Evolutionary conservation across 2,113 vertebrate species (phyloP), one percentile per base, ranked within the genome.

Genomic region (Antidorcas marsupialis): DNA sequence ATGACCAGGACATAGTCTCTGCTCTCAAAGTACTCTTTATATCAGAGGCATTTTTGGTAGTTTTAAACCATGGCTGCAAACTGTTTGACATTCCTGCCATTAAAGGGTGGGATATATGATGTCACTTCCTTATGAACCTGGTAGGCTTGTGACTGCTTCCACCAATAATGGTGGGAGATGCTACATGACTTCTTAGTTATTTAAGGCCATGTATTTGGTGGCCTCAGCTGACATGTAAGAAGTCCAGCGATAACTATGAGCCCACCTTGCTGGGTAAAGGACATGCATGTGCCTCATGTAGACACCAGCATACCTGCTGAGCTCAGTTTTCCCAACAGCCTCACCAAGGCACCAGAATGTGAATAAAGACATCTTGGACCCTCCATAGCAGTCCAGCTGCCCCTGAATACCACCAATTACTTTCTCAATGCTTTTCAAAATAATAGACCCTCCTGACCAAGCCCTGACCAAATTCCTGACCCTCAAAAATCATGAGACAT

Each of bases 251-350:
- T 50, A 14, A 25, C 3, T 17, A 33, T 6, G 71, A 83, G 33
- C 25, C 53, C 36, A 5, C 47, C 16, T 43, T n/a, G 7, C 11
- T 30, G 8, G 9, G 19, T 33, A 67, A 47, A 76, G 4, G 52
- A 16, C 6, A 45, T 1, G 6, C 5, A 10, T n/a, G 10, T 16
- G 30, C 27, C 1, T 5, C 16, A 6, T 17, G 33, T 10, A 67
- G 74, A 5, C 13, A 81, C 2, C 86, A 36, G 14, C 30, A 45
- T 9, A 8, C 3, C 36, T 83, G 4, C 60, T 53, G 33, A 86
- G 14, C 30, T 11, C 33, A 17, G 1, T 91, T 57, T 62, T 74
- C 36, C 52, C 45, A 59, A 2, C 1, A 89, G 6, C 71, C 19
- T 30, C 45, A 33, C 55, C 25, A 55, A 91, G 14, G 2, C 57